Evolutionary conservation across 2,888 invertebrate genomes (phyloP).

Genomic region (Dioctria rufipes): DNA sequence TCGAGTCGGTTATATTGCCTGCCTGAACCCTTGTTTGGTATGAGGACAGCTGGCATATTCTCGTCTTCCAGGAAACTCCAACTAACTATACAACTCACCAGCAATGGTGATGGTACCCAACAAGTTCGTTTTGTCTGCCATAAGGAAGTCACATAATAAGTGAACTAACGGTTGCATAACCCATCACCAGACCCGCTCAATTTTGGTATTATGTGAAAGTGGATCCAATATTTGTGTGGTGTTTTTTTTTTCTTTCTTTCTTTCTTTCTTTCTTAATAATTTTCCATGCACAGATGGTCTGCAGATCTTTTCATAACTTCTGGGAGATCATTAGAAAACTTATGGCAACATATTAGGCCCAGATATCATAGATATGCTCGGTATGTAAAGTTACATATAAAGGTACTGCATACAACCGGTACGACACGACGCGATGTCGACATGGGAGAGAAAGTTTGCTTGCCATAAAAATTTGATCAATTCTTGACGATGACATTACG

Average conservation of each 20-base stretch:
- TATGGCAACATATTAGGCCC: not conserved
- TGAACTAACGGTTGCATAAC: constrained; percentile 19
- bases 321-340: constrained; percentile 12
- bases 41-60: not conserved
- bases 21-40: not conserved
- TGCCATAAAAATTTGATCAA: constrained; percentile 41
- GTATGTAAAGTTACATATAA: not conserved
- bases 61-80: constrained; percentile 34
- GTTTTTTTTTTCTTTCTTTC: constrained; percentile 18
- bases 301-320: constrained; percentile 34
- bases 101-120: not conserved
- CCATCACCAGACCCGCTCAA: not conserved
- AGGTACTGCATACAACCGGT: not conserved
- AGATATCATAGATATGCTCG: too few species aligned
- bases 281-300: not conserved
- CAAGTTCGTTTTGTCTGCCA: not conserved
- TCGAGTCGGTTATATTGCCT: not conserved
- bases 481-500: not conserved
- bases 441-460: constrained; percentile 39
- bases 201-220: constrained; percentile 42
- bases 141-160: constrained; percentile 34
- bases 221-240: not conserved
- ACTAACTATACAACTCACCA: not conserved
- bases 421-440: not conserved
- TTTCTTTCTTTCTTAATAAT: too few species aligned